A percentile compares a stretch with the other conserved stretches of the same genome.
Conservation (phyloP, 2,888 invertebrate species). For the Onthophagus sagittarius region DNA sequence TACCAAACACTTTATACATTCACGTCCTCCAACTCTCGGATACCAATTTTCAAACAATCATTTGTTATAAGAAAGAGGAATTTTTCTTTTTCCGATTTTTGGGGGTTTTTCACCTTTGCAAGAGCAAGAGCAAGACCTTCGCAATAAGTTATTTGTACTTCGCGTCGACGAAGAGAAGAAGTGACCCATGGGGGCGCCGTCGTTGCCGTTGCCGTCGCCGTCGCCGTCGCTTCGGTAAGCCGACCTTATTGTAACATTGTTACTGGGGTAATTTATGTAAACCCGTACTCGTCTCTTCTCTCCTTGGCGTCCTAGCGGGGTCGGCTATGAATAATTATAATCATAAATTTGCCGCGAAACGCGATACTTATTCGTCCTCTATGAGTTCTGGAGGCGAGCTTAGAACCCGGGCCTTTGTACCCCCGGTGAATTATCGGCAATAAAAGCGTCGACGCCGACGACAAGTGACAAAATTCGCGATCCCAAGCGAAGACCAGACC, state of each 20-base stretch:
- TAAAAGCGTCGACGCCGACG: not conserved
- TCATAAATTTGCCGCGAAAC: not conserved
- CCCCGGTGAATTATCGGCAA: not conserved
- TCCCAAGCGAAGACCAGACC: conserved; percentile 1
- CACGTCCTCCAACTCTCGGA: not conserved
- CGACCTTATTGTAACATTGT: not conserved
- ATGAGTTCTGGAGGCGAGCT: not conserved
- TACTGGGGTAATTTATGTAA: not conserved
- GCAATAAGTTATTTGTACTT: no score
- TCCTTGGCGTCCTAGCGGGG: not conserved
- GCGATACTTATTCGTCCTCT: not conserved
- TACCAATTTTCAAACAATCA: no score
- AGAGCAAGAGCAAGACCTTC: no score
- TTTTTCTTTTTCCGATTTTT: no score
- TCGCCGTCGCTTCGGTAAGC: no score
- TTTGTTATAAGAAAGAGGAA: no score
- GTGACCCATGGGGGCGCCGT: no score
- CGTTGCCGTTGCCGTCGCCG: no score
- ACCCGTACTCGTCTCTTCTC: not conserved
- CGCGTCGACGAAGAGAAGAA: no score
- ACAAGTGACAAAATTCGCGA: conserved; percentile 16
- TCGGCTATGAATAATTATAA: not conserved
- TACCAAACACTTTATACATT: not conserved
- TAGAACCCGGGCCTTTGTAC: not conserved
- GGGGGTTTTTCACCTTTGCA: no score